These are phyloP conservation scores for Phoxinus phoxinus DNA, from an alignment of 2,113 vertebrate species.

Conservation along the genomic window DNA sequence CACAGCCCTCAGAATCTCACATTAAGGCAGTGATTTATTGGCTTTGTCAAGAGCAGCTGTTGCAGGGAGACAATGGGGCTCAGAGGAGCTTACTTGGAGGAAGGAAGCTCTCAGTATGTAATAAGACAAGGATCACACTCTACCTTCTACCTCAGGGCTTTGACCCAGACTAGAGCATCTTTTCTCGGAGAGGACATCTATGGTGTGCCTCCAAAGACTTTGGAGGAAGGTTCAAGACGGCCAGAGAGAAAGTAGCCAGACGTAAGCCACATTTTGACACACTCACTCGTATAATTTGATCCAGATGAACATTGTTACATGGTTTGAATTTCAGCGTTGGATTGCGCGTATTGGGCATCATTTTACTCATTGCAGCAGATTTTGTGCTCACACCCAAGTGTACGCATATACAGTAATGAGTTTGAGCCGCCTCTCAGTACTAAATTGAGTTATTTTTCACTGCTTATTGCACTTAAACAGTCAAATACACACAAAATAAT, in stretches of 20 bases:
- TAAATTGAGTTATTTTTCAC: no score
- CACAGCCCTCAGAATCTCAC: constrained; percentile 16
- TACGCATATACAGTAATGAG: no score
- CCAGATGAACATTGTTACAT: no score
- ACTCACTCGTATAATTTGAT: no score
- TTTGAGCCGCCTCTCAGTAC: no score
- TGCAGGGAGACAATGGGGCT: constrained; percentile 53
- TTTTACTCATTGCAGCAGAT: no score
- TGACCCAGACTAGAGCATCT: background rate
- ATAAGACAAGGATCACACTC: constrained; percentile 26
- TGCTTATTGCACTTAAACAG: no score
- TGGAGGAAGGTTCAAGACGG: background rate
- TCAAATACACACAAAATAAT: no score
- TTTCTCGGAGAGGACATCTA: background rate
- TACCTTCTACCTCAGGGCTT: background rate
- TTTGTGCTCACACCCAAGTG: no score
- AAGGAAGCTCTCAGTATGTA: constrained; percentile 20
- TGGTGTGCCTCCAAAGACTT: background rate
- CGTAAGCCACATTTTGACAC: background rate
- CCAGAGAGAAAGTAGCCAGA: background rate
- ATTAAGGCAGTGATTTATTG: constrained; percentile 56
- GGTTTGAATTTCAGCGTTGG: no score
- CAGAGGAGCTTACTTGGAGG: constrained; percentile 32
- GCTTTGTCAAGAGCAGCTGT: constrained; percentile 58
- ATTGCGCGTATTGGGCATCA: no score